Conservation (phyloP, 1,140 invertebrate species). For the Ruditapes philippinarum region DNA sequence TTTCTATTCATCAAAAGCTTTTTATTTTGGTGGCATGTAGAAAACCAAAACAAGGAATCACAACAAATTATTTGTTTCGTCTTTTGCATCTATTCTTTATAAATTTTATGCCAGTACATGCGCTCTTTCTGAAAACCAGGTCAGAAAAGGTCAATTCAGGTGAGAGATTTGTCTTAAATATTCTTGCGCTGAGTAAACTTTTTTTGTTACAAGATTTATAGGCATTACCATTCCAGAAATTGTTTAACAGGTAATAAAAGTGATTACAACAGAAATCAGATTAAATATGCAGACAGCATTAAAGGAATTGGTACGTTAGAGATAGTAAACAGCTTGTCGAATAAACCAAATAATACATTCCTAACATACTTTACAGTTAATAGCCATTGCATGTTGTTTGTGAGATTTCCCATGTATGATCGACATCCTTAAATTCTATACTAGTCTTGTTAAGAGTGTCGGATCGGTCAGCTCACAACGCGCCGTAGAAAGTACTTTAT, state of each 20-base stretch:
- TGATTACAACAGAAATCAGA: constrained; percentile 32
- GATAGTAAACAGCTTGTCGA: neutral
- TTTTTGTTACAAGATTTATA: neutral
- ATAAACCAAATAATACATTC: constrained; percentile 12
- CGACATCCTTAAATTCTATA: too few species aligned
- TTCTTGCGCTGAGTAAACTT: neutral
- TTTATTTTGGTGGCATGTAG: too few species aligned
- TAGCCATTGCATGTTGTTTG: neutral
- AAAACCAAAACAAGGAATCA: too few species aligned
- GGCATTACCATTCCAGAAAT: constrained; percentile 9
- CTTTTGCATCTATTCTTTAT: too few species aligned
- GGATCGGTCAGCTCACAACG: too few species aligned
- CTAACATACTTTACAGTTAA: neutral
- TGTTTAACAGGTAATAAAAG: constrained; percentile 3
- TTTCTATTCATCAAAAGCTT: too few species aligned
- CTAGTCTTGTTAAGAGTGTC: too few species aligned
- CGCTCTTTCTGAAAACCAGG: too few species aligned
- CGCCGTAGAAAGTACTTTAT: too few species aligned
- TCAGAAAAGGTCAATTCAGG: neutral
- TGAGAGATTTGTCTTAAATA: neutral
- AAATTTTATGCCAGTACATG: too few species aligned
- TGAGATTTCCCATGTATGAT: neutral
- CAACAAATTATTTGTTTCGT: too few species aligned
- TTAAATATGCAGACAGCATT: neutral
- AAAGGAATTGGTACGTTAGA: neutral